A percentile compares a stretch with the other conserved stretches of the same genome.
Evolutionary conservation across 2,888 invertebrate genomes (phyloP).

Genomic region (Microplitis deprimator): DNA sequence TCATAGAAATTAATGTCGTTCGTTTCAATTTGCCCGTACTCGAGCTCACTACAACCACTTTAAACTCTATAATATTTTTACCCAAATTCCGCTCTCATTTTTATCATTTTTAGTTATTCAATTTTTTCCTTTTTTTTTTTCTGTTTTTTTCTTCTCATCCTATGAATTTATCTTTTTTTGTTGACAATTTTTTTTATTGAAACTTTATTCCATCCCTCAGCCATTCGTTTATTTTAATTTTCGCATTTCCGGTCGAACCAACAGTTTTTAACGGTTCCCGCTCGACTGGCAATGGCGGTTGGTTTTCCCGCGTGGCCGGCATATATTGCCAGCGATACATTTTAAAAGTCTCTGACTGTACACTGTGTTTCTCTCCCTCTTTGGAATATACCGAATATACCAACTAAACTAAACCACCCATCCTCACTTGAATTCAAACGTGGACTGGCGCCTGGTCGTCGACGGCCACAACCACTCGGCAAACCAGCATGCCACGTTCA

Average conservation of each 20-base stretch:
- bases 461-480: slow-evolving; percentile 39
- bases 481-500: slow-evolving; percentile 41
- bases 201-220: slow-evolving; percentile 1
- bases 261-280: slow-evolving; percentile 37
- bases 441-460: slow-evolving; percentile 21
- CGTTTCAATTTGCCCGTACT: slow-evolving; percentile 3
- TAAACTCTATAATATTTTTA: not conserved
- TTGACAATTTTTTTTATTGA: not conserved
- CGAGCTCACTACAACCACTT: not conserved
- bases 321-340: slow-evolving; percentile 48
- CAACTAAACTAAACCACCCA: not conserved
- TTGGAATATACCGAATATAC: too few species aligned
- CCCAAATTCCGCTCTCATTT: slow-evolving; percentile 6
- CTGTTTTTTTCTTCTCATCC: not conserved
- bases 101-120: slow-evolving; percentile 20
- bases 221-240: slow-evolving; percentile 57
- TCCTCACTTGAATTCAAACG: slow-evolving; percentile 8
- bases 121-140: slow-evolving; percentile 16
- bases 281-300: slow-evolving; percentile 22
- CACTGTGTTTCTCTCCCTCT: slow-evolving; percentile 16
- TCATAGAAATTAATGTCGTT: slow-evolving; percentile 15
- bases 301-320: slow-evolving; percentile 22
- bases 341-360: slow-evolving; percentile 33
- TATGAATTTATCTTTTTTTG: slow-evolving; percentile 4
- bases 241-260: slow-evolving; percentile 42